These are phyloP conservation scores for Brachionichthys hirsutus DNA, from an alignment of 2,113 vertebrate genomes.

Conservation along the genomic window DNA sequence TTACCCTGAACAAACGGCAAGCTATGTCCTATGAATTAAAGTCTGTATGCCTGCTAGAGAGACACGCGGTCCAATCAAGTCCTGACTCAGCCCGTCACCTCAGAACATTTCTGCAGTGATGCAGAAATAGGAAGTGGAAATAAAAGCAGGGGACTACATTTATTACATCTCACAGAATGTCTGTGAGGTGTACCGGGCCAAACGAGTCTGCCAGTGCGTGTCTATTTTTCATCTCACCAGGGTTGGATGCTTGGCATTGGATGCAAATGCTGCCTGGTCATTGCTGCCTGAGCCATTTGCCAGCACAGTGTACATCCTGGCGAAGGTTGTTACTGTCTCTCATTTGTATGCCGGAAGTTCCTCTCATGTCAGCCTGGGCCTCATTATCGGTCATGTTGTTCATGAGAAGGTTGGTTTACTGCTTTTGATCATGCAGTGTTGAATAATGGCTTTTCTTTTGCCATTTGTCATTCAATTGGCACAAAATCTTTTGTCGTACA, in stretches of 20 bases:
- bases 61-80: slow-evolving; percentile 23
- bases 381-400: slow-evolving; percentile 19
- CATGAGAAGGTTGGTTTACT: slow-evolving; percentile 4
- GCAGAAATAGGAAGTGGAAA: slow-evolving; percentile 26
- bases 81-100: slow-evolving; percentile 42
- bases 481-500: too few species aligned
- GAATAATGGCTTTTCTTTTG: too few species aligned
- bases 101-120: slow-evolving; percentile 28
- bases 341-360: slow-evolving; percentile 16
- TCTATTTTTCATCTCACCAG: not conserved
- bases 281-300: slow-evolving; percentile 14
- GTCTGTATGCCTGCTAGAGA: slow-evolving; percentile 52
- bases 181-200: not conserved
- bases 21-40: slow-evolving; percentile 57
- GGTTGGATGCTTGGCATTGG: slow-evolving; percentile 18
- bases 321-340: slow-evolving; percentile 37
- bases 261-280: slow-evolving; percentile 26
- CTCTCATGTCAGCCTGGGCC: slow-evolving; percentile 21
- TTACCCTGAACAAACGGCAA: slow-evolving; percentile 57
- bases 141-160: slow-evolving; percentile 5
- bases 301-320: slow-evolving; percentile 17
- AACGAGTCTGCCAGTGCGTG: too few species aligned
- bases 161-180: not conserved
- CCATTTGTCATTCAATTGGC: too few species aligned
- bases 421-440: not conserved